Base-by-base conservation (phyloP, 92 coral and sea anemone species). In the Epizoanthus fatuus region DNA sequence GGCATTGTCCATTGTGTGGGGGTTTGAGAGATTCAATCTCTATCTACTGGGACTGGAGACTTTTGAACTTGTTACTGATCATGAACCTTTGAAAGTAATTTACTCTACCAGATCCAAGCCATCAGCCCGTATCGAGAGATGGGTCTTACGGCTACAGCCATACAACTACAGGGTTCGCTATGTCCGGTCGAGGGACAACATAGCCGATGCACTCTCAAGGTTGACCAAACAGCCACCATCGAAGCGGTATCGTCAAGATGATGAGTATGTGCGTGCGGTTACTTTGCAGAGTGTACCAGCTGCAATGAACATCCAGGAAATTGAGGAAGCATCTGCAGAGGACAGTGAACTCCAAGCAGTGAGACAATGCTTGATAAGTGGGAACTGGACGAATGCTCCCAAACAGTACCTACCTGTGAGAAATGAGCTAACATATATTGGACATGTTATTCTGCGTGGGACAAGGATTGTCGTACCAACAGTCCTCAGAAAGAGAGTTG, bases 61-160 rank as follows among this genome's bases (percentile, higher is more conserved):
- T 22, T 86, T 86, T 44, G 90, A 90, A 79, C 72, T 90, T 12
- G 90, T 90, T 51, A 90, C 90, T 19, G 91, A 86, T 80, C 88
- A 90, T 62, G 84, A 91, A 66, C 81, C 91, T 1, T 63, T 87
- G 63, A 83, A 87, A 52, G 66, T 55, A n/a, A 83, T 87, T 56
- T 91, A 77, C 73, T 85, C 85, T 17, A 63, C 69, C 20, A 71
- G 51, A 37, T 86, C 91, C 0, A 87, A 60, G 58, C 86, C 86
- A 75, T 81, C 88, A 4, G 85, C 85, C 0, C 69, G 84, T 32
- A 86, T 90, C 10, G 86, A 90, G 53, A 65, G 83, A 16, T 90
- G 90, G 93, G 93, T 85, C 19, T 40, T 85, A 63, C 53, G 86
- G 10, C 89, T 89, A 5, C 90, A 77, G 72, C 90, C 81, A 12